phyloP scores from a whole-genome alignment of 1,140 invertebrate species.

The Magallana gigas region DNA sequence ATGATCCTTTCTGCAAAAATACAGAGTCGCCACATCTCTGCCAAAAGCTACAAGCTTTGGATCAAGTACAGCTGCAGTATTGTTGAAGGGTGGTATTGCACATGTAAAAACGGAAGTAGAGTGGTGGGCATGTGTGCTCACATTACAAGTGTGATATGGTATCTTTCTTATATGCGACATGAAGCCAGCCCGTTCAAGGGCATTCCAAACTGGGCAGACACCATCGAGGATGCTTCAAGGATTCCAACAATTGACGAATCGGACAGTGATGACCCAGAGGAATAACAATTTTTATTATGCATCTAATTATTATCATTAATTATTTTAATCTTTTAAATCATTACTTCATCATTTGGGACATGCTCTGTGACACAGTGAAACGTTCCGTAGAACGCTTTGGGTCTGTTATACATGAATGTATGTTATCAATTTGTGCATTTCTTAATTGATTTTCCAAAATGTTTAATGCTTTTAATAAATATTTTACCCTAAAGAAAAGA shows the following conservation, averaged over 20 bases:
- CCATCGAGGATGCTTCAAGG: not conserved
- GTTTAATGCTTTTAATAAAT: too few species aligned
- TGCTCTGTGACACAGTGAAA: too few species aligned
- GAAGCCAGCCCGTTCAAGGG: not conserved
- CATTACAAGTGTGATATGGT: slow-evolving; percentile 43
- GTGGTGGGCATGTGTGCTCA: slow-evolving; percentile 46
- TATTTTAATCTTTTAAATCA: not conserved
- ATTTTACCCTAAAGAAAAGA: too few species aligned
- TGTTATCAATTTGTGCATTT: too few species aligned
- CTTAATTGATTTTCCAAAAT: too few species aligned
- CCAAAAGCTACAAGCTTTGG: slow-evolving; percentile 38
- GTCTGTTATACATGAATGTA: too few species aligned
- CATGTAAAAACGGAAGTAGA: slow-evolving; percentile 39
- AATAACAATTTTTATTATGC: not conserved
- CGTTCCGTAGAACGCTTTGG: too few species aligned
- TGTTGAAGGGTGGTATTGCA: slow-evolving; percentile 1
- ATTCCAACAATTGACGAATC: slow-evolving; percentile 9
- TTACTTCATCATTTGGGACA: too few species aligned
- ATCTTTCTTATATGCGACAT: slow-evolving; percentile 24
- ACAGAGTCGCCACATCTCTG: slow-evolving; percentile 24
- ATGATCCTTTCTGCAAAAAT: slow-evolving; percentile 36
- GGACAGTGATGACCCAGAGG: slow-evolving; percentile 16
- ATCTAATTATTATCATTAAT: not conserved
- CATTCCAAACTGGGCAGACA: not conserved
- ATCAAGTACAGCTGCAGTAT: not conserved